Evolutionary conservation across 2,113 vertebrate species (phyloP), one percentile per base, ranked within the genome.

Genomic region (Ptyas mucosa): DNA sequence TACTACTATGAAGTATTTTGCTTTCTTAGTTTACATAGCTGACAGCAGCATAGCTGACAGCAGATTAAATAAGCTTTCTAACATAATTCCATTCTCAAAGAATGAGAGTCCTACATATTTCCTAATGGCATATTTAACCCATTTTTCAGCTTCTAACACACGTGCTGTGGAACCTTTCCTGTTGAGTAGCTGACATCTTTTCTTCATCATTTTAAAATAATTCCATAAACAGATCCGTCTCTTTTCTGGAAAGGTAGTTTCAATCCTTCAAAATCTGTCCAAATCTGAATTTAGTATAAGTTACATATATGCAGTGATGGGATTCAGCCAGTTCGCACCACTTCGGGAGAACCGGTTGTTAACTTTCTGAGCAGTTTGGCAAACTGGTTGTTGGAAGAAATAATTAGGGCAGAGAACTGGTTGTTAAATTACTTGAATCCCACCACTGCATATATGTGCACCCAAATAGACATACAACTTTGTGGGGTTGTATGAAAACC

Each of bases 1-100:
- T 86, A 86, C 4, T 49, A 87, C 39, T 0, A 0, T 95, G 92
- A 46, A 51, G 85, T 51, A 14, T 55, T 85, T 87, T 87, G 51
- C 43, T 51, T 57, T 52, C 43, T 51, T 51, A 8, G 9, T 21
- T 61, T 12, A 85, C 18, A 14, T n/a, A 85, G 8, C 51, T 21
- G n/a, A n/a, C n/a, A n/a, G n/a, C n/a, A n/a, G n/a, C n/a, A n/a
- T n/a, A n/a, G 43, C 10, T 10, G 29, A 88, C n/a, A 51, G 9
- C 49, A 87, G 23, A 52, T 26, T 51, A 34, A 90, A 69, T 49
- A 39, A n/a, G 2, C 15, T 43, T 23, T 58, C 43, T 49, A 81
- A 29, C 10, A 29, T 7, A 86, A 26, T 5, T 0, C 3, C 20
- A 1, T 20, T 58, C 7, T 29, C 53, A 57, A 86, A 86, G 7